Conservation (phyloP, 2,113 vertebrate species). For the Cryptotis parvus region DNA sequence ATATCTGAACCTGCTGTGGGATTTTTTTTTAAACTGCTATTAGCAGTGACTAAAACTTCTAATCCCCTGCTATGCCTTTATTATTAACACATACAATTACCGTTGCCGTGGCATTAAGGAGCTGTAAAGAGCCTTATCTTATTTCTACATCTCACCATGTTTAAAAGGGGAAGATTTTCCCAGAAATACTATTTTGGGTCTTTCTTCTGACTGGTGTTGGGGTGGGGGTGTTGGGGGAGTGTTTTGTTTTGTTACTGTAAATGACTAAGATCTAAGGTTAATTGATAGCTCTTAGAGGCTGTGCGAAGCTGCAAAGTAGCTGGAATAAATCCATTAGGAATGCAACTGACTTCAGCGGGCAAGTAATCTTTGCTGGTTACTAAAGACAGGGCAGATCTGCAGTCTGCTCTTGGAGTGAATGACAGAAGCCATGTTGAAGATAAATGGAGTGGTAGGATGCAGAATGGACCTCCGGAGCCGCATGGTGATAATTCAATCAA, state of each 20-base stretch:
- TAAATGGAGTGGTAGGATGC: background rate
- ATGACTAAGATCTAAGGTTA: constrained; percentile 85
- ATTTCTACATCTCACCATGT: constrained; percentile 62
- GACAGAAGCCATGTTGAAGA: constrained; percentile 50
- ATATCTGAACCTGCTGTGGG: constrained; percentile 67
- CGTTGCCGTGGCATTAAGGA: constrained; percentile 52
- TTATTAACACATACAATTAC: constrained; percentile 78
- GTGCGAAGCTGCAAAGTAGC: constrained; percentile 81
- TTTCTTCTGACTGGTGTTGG: constrained; percentile 45
- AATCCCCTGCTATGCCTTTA: constrained; percentile 74
- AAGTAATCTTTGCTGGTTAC: constrained; percentile 82
- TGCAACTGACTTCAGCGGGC: constrained; percentile 81
- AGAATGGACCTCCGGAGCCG: constrained; percentile 36
- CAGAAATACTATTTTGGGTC: constrained; percentile 76
- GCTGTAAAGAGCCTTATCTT: constrained; percentile 58
- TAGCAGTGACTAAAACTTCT: constrained; percentile 81
- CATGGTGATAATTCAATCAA: background rate
- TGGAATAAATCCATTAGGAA: constrained; percentile 83
- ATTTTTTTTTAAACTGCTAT: constrained; percentile 74
- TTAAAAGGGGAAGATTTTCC: background rate
- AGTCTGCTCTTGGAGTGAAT: constrained; percentile 59
- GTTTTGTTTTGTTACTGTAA: constrained; percentile 74
- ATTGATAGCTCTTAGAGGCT: constrained; percentile 83
- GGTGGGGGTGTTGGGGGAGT: background rate
- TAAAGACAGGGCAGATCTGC: constrained; percentile 71